A percentile compares a stretch with the other conserved stretches of the same genome.
phyloP scores from a whole-genome alignment of 2,113 vertebrate species.

The pig (Sus scrofa) region T2T-Sscrofa CM000820.6:82398501-82399000 shows the following conservation, averaged over 20 bases:
- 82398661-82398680: no score
- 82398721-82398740: neutral
- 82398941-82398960: conserved; percentile 50
- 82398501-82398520: no score
- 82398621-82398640: no score
- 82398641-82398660: no score
- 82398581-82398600: no score
- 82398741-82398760: neutral
- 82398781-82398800: neutral
- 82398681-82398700: no score
- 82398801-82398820: conserved; percentile 44
- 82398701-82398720: no score
- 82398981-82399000: neutral
- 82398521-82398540: no score
- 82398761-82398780: neutral
- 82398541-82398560: no score
- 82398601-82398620: no score
- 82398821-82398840: conserved; percentile 24
- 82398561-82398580: no score
- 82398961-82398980: conserved; percentile 28
- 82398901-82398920: neutral
- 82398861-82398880: neutral
- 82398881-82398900: conserved; percentile 43
- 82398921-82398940: conserved; percentile 36
- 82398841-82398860: conserved; percentile 67